Evolutionary conservation across 2,797 vertebrate species (phyloP).

Genomic region (Sparidentex hasta): DNA sequence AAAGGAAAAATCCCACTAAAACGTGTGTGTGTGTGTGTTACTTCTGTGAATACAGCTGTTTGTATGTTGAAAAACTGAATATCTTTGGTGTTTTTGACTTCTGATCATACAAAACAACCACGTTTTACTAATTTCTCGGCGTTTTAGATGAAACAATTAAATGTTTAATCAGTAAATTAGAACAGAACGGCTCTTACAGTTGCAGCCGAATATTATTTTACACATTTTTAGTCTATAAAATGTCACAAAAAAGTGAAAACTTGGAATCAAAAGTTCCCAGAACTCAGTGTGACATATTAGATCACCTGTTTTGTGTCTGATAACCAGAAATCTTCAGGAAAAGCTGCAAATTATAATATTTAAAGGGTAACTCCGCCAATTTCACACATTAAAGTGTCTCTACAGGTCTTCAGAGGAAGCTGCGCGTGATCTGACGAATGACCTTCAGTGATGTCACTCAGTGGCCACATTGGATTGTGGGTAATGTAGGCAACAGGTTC

Average conservation of each 20-base stretch:
- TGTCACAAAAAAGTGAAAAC: neutral
- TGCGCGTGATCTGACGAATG: no score
- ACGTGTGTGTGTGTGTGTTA: conserved; percentile 20
- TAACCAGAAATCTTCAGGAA: no score
- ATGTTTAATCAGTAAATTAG: neutral
- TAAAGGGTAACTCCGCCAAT: no score
- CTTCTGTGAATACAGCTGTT: conserved; percentile 10
- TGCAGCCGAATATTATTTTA: neutral
- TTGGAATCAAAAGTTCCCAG: neutral
- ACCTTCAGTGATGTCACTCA: no score
- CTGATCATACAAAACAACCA: neutral
- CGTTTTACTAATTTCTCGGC: no score
- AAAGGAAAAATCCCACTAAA: conserved; percentile 61
- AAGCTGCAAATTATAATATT: no score
- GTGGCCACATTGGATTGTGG: no score
- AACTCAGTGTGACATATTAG: neutral
- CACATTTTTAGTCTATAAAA: neutral
- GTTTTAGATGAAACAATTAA: neutral
- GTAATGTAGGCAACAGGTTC: no score
- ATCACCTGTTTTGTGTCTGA: neutral
- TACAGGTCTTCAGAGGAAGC: no score
- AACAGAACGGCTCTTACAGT: neutral
- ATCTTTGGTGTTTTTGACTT: neutral
- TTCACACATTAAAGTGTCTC: no score
- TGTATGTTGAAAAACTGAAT: neutral